Evolutionary conservation across 2,113 vertebrate species (phyloP).

Genomic region (Chionomys nivalis): DNA sequence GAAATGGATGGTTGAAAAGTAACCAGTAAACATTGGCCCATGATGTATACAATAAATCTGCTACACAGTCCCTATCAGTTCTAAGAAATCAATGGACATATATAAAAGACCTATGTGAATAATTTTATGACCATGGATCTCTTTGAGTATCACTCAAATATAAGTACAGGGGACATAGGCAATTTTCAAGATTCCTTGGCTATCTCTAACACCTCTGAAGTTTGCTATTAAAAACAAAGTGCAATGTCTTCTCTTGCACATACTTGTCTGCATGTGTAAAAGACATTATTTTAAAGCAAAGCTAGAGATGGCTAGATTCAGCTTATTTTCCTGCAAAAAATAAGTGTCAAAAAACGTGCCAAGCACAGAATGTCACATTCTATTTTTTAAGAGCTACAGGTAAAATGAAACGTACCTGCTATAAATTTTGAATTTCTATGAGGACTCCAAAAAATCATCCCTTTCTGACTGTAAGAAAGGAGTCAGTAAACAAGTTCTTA

Average conservation of each 20-base stretch:
- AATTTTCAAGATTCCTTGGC: not conserved
- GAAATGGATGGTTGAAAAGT: constrained; percentile 86
- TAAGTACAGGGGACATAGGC: not conserved
- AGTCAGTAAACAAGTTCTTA: not conserved
- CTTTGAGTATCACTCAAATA: constrained; percentile 52
- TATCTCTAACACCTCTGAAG: not conserved
- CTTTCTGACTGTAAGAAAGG: not conserved
- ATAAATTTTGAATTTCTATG: not conserved
- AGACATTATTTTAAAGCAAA: constrained; percentile 15
- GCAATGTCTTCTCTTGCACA: not conserved
- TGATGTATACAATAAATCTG: constrained; percentile 83
- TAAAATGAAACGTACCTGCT: not conserved
- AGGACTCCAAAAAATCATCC: not conserved
- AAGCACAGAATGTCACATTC: constrained; percentile 6
- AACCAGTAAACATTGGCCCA: constrained; percentile 83
- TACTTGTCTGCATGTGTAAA: not conserved
- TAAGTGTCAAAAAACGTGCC: constrained; percentile 1
- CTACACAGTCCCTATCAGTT: constrained; percentile 78
- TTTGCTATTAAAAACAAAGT: constrained; percentile 7
- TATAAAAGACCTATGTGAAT: constrained; percentile 78
- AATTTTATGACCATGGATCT: constrained; percentile 74
- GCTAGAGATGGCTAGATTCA: not conserved
- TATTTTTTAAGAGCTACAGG: not conserved
- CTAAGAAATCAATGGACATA: constrained; percentile 80
- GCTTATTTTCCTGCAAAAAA: constrained; percentile 25